These are phyloP conservation scores for Cercopithecus diana DNA, from an alignment of 2,797 vertebrate species.

Conservation along the genomic window DNA sequence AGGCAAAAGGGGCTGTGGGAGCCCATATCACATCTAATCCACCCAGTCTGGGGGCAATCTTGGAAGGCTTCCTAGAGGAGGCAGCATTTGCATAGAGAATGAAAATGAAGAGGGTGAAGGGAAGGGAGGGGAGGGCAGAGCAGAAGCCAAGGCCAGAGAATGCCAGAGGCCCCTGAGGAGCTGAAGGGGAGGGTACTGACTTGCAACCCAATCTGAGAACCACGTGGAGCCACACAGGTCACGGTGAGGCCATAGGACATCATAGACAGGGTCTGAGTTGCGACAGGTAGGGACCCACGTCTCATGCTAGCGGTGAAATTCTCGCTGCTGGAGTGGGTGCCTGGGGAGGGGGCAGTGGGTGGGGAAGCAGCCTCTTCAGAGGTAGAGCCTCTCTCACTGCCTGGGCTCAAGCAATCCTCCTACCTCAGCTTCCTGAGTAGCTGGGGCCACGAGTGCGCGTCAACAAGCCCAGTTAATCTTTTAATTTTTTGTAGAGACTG, in stretches of 20 bases:
- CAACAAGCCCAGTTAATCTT: no score
- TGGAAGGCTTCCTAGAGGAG: neutral
- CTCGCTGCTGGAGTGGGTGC: neutral
- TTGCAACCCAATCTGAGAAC: neutral
- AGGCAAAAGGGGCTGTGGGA: neutral
- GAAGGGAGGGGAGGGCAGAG: neutral
- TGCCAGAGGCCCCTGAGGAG: neutral
- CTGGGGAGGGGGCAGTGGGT: neutral
- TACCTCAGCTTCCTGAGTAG: no score
- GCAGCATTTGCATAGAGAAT: neutral
- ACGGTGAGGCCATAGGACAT: fast-evolving
- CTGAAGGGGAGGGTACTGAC: neutral
- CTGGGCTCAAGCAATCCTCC: no score
- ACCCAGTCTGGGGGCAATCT: neutral
- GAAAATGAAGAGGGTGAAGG: neutral
- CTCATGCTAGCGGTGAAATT: no score
- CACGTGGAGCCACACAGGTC: fast-evolving
- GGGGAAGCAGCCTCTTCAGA: no score
- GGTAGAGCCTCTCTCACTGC: no score
- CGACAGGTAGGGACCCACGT: neutral
- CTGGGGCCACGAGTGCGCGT: no score
- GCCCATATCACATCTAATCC: neutral
- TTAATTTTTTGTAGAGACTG: no score
- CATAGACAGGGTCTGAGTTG: neutral
- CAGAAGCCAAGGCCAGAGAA: neutral